Percentiles rank a stretch among this genome's conserved stretches.
Evolutionary conservation across 1,140 invertebrate genomes (phyloP).

Genomic region (Temnothorax curvispinosus): DNA sequence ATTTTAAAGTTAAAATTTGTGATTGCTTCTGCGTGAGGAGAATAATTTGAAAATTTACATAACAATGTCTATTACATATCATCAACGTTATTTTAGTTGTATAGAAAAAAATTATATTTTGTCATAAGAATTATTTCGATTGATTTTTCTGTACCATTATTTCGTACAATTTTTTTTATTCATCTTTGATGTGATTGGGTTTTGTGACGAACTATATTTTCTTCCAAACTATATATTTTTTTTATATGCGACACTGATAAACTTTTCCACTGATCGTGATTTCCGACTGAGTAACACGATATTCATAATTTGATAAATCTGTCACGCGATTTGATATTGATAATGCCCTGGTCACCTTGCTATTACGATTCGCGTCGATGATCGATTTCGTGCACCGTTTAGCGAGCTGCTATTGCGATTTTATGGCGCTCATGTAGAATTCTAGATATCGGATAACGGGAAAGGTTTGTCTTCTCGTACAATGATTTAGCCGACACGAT

Average conservation of each 20-base stretch:
- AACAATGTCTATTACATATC: not conserved
- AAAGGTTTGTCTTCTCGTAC: constrained; percentile 27
- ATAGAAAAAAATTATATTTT: not conserved
- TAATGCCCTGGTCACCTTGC: constrained; percentile 6
- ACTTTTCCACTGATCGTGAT: not conserved
- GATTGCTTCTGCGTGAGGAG: not conserved
- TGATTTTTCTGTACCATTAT: not conserved
- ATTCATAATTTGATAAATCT: constrained; percentile 26
- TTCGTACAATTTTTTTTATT: not conserved
- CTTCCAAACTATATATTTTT: not conserved
- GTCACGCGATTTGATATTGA: constrained; percentile 22
- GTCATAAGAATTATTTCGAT: not conserved
- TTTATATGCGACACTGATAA: not conserved
- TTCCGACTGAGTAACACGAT: not conserved
- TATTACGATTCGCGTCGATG: constrained; percentile 21
- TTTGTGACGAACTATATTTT: not conserved
- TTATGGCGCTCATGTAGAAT: constrained; percentile 40
- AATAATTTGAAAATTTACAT: not conserved
- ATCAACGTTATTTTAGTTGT: not conserved
- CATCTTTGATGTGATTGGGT: not conserved
- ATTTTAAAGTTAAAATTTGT: constrained; percentile 14
- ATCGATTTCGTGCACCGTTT: constrained; percentile 23
- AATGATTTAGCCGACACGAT: constrained; percentile 26
- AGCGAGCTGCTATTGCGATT: constrained; percentile 11
- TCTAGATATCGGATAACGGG: constrained; percentile 12